phyloP scores from a whole-genome alignment of 2,113 vertebrate species.

The Notechis scutatus region DNA sequence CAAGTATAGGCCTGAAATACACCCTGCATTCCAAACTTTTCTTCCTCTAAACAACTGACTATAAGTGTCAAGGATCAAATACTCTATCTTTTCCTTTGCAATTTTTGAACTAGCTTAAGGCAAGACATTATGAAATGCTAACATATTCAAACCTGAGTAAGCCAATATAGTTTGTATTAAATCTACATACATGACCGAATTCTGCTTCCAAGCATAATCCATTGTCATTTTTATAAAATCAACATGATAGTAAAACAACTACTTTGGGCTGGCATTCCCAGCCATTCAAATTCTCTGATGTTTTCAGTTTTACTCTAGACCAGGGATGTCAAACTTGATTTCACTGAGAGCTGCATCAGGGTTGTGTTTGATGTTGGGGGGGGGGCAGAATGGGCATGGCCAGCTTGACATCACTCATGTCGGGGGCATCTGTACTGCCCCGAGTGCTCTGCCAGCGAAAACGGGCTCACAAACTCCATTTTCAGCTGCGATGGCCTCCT shows the following conservation, averaged over 20 bases:
- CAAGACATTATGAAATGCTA: background rate
- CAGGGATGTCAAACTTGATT: too few relatives aligned
- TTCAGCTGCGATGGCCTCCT: too few relatives aligned
- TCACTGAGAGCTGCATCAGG: too few relatives aligned
- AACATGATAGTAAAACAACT: constrained; percentile 2
- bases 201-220: background rate
- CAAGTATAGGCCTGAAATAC: background rate
- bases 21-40: background rate
- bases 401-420: too few relatives aligned
- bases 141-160: background rate
- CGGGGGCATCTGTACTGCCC: too few relatives aligned
- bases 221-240: background rate
- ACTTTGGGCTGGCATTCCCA: background rate
- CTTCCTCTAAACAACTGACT: background rate
- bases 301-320: background rate
- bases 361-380: too few relatives aligned
- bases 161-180: background rate
- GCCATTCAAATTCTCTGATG: background rate
- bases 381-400: too few relatives aligned
- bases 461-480: too few relatives aligned
- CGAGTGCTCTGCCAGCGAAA: too few relatives aligned
- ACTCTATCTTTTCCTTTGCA: background rate
- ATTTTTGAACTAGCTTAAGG: background rate
- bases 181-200: background rate
- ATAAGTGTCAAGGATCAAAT: background rate